These are phyloP conservation scores for Atrichornis clamosus DNA, from an alignment of 2,113 vertebrate genomes.

Conservation along the genomic window DNA sequence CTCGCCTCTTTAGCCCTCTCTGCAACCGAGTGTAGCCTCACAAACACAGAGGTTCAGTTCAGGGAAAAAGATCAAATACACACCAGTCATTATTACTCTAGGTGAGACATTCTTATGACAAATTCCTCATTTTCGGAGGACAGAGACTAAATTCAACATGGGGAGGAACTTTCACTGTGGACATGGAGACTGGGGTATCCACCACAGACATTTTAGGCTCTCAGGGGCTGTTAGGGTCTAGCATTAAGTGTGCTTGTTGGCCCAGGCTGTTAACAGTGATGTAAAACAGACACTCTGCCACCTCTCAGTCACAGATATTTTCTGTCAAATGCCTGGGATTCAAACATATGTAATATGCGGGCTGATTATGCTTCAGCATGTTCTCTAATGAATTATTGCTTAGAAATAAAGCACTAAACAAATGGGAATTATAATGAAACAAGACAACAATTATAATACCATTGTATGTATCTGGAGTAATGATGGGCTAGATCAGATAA, in stretches of 20 bases:
- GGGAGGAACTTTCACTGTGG: background rate
- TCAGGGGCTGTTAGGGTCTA: background rate
- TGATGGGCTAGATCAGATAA: slow-evolving; percentile 32
- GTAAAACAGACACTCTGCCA: background rate
- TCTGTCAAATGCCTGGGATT: background rate
- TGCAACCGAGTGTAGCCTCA: background rate
- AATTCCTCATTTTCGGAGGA: background rate
- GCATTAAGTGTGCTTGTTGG: background rate
- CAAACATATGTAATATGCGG: background rate
- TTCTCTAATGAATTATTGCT: slow-evolving; percentile 23
- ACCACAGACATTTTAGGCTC: background rate
- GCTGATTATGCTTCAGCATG: slow-evolving; percentile 4
- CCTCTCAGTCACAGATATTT: background rate
- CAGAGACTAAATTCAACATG: background rate
- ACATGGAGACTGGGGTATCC: background rate
- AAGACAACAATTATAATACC: slow-evolving; percentile 26
- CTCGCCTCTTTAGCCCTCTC: background rate
- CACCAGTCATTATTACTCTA: background rate
- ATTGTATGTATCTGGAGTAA: background rate
- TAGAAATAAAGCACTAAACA: slow-evolving; percentile 2
- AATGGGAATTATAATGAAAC: slow-evolving; percentile 57
- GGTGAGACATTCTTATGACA: background rate
- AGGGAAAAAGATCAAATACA: background rate
- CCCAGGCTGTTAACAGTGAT: background rate
- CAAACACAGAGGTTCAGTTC: background rate